phyloP scores from a whole-genome alignment of 2,888 invertebrate species.

The Protula sp. region DNA sequence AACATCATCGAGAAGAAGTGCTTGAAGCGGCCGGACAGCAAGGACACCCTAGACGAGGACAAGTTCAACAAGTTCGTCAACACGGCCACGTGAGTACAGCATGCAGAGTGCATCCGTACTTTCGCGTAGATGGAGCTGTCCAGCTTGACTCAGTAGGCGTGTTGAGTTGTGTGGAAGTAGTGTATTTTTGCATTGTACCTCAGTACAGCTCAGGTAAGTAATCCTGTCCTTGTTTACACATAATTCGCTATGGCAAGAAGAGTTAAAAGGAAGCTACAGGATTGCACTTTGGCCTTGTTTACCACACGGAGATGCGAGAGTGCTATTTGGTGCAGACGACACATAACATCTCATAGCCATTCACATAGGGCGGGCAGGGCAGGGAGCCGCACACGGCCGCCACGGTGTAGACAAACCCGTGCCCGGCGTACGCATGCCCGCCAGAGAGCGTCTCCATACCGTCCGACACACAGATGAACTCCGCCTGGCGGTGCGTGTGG shows the following conservation, averaged over 20 bases:
- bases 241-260: too few relatives aligned
- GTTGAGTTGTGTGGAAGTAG: too few relatives aligned
- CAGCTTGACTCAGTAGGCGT: too few relatives aligned
- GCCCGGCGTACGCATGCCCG: not conserved
- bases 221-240: too few relatives aligned
- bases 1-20: conserved; percentile 28
- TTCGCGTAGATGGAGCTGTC: too few relatives aligned
- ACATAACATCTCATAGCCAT: not conserved
- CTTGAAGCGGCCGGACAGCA: conserved; percentile 13
- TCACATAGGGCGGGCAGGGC: not conserved
- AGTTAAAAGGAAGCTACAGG: too few relatives aligned
- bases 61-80: conserved; percentile 46
- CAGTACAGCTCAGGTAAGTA: too few relatives aligned
- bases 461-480: not conserved
- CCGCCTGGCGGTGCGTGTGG: not conserved
- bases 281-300: too few relatives aligned
- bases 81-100: conserved; percentile 35
- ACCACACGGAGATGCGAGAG: too few relatives aligned
- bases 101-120: too few relatives aligned
- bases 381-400: not conserved
- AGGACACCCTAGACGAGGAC: conserved; percentile 36
- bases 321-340: conserved; percentile 1
- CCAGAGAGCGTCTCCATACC: not conserved
- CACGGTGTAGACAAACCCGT: not conserved
- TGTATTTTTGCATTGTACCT: too few relatives aligned